Evolutionary conservation across 2,888 invertebrate species (phyloP).

Genomic region (Epistrophe grossulariae): DNA sequence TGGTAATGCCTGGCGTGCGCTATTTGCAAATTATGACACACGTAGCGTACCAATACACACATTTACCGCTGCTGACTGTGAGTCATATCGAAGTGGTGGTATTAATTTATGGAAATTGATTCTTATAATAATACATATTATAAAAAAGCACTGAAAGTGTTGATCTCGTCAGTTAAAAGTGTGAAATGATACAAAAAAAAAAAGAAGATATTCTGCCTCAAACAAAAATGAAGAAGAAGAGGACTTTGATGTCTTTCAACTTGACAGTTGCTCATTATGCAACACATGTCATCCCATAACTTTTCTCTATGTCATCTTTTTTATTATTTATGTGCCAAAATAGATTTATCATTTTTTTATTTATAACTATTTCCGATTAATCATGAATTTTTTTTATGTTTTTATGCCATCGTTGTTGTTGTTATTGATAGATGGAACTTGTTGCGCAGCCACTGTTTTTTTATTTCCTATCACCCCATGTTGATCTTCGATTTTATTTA

Average conservation of each 20-base stretch:
- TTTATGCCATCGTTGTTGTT: not conserved
- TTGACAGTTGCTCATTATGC: constrained; percentile 19
- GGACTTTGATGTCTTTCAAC: constrained; percentile 24
- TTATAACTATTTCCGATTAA: constrained; percentile 32
- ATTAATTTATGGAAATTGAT: constrained; percentile 66
- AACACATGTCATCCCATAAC: constrained; percentile 15
- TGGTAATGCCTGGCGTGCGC: constrained; percentile 70
- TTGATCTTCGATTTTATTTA: constrained; percentile 30
- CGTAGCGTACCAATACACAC: not conserved
- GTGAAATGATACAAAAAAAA: constrained; percentile 27
- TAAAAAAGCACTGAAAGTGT: constrained; percentile 8
- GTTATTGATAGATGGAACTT: constrained; percentile 49
- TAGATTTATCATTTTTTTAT: constrained; percentile 15
- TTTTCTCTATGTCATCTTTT: constrained; percentile 7
- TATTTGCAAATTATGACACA: constrained; percentile 69
- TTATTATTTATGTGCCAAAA: constrained; percentile 1
- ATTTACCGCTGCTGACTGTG: constrained; percentile 12
- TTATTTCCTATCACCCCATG: constrained; percentile 12
- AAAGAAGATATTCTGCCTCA: constrained; percentile 23
- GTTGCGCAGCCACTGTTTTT: constrained; percentile 35
- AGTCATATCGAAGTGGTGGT: constrained; percentile 18
- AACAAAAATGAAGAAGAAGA: not conserved
- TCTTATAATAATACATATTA: constrained; percentile 33
- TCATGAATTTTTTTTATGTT: not conserved
- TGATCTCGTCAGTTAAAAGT: constrained; percentile 36